Base-by-base conservation (phyloP, 2,113 vertebrate genomes). In the Gallinago media region DNA sequence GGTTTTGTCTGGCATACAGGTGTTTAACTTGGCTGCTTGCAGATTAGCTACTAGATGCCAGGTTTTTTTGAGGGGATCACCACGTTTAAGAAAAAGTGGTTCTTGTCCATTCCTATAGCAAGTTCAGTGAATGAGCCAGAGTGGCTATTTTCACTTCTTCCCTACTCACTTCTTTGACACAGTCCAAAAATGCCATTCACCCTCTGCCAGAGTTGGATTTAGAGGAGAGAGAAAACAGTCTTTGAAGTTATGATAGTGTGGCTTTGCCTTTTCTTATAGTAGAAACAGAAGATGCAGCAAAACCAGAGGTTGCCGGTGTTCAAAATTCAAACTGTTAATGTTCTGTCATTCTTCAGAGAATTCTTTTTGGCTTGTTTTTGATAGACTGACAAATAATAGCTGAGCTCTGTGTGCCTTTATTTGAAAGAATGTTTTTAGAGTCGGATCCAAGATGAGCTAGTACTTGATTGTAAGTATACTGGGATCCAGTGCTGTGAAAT, bases 21-120 rank as follows among this genome's bases (percentile, higher is more conserved):
- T 92, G 61, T 92, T 95, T 87, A 59, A 65, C 42, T 87, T 94
- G 94, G 80, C 86, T 91, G 61, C 65, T 78, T 81, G 56, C 27
- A 71, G 38, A 32, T 68, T 47, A 65, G 56, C 61, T 71, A 14
- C 63, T 18, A 67, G 62, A 46, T 75, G 80, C 38, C 84, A 82
- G 40, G 6, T 32, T 74, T 83, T 82, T 93, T 59, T 67, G 68
- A 86, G 91, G 85, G 65, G 42, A 84, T 94, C 73, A 40, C 80
- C 93, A 81, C 85, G 47, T 91, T 91, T 75, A 44, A 89, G 76
- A 83, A 90, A 67, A 84, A 75, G 61, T 68, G 49, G 26, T 58
- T 78, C 66, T 89, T 85, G 56, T 91, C 44, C 52, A 27, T 75
- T 80, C 44, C 70, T 59, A 31, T 25, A 56, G 15, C 50, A 66